Evolutionary conservation across 2,888 invertebrate genomes (phyloP).

Genomic region (Atethmia centrago): DNA sequence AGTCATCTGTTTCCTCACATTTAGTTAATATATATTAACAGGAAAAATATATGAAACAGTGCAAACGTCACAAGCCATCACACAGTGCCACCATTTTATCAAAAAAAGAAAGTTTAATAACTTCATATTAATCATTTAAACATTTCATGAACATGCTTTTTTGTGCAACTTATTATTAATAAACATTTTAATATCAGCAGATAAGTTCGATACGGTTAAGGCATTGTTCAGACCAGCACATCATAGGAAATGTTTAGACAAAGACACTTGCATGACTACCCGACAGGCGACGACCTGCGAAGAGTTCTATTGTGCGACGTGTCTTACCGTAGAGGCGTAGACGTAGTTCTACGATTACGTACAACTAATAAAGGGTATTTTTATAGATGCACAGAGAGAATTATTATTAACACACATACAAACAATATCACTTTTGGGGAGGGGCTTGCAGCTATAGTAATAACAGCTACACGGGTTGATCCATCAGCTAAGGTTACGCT

Average conservation of each 20-base stretch:
- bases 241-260: conserved; percentile 13
- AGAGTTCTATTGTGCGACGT: conserved; percentile 5
- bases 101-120: too few relatives aligned
- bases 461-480: too few relatives aligned
- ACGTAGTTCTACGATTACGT: background rate
- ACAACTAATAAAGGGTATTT: too few relatives aligned
- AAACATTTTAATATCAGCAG: background rate
- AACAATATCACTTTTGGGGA: background rate
- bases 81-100: too few relatives aligned
- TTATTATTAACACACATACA: background rate
- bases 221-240: background rate
- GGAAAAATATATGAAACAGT: too few relatives aligned
- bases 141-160: background rate
- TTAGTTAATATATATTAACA: too few relatives aligned
- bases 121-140: background rate
- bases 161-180: background rate
- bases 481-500: too few relatives aligned
- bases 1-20: too few relatives aligned
- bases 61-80: too few relatives aligned
- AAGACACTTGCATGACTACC: background rate
- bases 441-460: too few relatives aligned
- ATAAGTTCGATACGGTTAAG: background rate
- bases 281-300: conserved; percentile 13
- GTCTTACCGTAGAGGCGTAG: background rate
- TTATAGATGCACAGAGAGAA: too few relatives aligned